These are phyloP conservation scores for Champsocephalus esox DNA, from an alignment of 2,797 vertebrate genomes.

Conservation along the genomic window DNA sequence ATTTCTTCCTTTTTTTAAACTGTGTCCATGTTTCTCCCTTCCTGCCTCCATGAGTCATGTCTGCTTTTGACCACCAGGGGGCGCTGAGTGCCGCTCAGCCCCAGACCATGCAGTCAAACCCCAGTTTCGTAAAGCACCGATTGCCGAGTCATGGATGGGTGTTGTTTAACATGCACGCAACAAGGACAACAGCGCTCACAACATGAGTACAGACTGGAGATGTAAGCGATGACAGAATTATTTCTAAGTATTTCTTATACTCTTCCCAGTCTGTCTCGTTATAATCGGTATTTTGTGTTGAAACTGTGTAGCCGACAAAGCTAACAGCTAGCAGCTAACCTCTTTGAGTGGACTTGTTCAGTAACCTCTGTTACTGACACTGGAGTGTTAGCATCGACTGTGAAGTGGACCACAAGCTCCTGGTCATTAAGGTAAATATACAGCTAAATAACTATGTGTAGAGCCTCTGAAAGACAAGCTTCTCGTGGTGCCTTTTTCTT, in stretches of 20 bases:
- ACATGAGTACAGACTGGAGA: neutral
- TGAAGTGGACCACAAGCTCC: neutral
- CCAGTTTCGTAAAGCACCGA: conserved; percentile 39
- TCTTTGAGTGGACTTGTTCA: conserved; percentile 5
- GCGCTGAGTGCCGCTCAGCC: conserved; percentile 14
- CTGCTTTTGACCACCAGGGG: conserved; percentile 19
- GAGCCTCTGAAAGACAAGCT: rapidly evolving
- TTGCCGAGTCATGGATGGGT: conserved; percentile 61
- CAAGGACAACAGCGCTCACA: conserved; percentile 28
- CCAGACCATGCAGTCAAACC: neutral
- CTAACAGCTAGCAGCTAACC: neutral
- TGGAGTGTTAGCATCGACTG: neutral
- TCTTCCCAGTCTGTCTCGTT: rapidly evolving
- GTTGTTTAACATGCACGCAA: conserved; percentile 15
- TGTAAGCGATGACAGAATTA: neutral
- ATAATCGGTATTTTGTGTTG: rapidly evolving
- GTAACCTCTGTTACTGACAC: conserved; percentile 28
- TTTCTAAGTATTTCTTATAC: rapidly evolving
- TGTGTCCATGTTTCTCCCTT: neutral
- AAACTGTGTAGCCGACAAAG: neutral
- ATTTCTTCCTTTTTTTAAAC: neutral
- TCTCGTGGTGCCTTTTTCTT: neutral
- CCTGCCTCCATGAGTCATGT: neutral
- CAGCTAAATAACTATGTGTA: rapidly evolving
- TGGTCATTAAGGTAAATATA: conserved; percentile 18